Percentiles rank a stretch among this genome's conserved stretches.
Evolutionary conservation across 2,888 invertebrate genomes (phyloP).

Genomic region (Aquatica leii): DNA sequence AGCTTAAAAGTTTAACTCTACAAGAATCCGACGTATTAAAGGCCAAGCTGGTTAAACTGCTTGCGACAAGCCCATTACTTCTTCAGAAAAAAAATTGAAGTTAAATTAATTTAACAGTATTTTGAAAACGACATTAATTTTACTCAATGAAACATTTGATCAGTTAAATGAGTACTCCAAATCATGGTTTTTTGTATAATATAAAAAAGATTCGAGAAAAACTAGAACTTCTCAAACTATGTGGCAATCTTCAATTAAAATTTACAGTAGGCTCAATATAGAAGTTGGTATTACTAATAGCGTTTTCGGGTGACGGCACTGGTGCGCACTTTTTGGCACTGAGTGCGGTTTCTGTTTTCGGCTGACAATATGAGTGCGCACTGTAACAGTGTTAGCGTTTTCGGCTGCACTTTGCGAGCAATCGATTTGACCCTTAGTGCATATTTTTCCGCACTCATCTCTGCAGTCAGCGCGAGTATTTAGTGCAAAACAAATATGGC

Average conservation of each 20-base stretch:
- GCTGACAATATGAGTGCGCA: too few relatives aligned
- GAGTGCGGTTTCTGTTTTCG: too few relatives aligned
- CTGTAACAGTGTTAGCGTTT: too few relatives aligned
- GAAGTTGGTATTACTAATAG: too few relatives aligned
- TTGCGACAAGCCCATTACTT: constrained; percentile 38
- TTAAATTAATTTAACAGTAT: not conserved
- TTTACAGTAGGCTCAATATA: constrained; percentile 14
- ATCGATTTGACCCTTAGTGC: too few relatives aligned
- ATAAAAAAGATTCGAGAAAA: not conserved
- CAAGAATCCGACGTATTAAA: constrained; percentile 44
- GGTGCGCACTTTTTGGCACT: too few relatives aligned
- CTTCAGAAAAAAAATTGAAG: not conserved
- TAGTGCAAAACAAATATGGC: too few relatives aligned
- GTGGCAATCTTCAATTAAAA: not conserved
- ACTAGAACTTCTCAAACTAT: not conserved
- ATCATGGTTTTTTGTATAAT: not conserved
- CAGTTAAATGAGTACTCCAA: not conserved
- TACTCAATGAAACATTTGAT: not conserved
- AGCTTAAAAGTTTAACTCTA: constrained; percentile 45
- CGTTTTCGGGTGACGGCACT: too few relatives aligned
- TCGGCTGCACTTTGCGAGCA: too few relatives aligned
- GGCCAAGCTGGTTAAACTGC: constrained; percentile 48
- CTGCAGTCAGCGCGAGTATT: too few relatives aligned
- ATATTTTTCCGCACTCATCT: too few relatives aligned
- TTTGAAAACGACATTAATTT: not conserved